Evolutionary conservation across 2,888 invertebrate genomes (phyloP), one percentile per base, ranked within the genome.

Genomic region (Himalopsyche anomala): DNA sequence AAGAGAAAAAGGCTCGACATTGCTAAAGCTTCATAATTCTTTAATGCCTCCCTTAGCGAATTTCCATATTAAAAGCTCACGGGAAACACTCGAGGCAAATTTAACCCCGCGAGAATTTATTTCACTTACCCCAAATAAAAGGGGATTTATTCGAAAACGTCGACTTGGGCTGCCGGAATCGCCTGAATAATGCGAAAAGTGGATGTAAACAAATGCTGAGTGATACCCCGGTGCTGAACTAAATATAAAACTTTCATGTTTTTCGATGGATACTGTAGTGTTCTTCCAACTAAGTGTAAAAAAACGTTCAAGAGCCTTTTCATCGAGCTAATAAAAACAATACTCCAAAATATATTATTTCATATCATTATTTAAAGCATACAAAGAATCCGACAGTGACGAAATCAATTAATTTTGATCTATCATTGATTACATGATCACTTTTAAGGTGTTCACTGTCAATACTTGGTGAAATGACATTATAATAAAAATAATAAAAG

Each of bases 11-110:
- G 28, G 19, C 19, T 42, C 42, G 40, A 83, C 80, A 84, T 84
- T 15, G 62, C 80, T 84, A 84, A 84, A 55, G 79, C 84, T 84
- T 55, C 80, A 80, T 84, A 84, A 84, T 84, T 84, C 84, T 80
- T 79, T 84, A 84, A 84, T 74, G 62, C 84, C 80, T 55, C 80
- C 80, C 84, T 84, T 80, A 84, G 80, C 84, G 84, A 84, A 84
- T 84, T 80, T 84, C 84, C 84, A 84, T 84, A 84, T 84, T 84
- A 84, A 84, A 80, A 84, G 84, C 84, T 84, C 56, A 84, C 84
- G 84, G 79, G 80, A 84, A 84, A 84, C 84, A 84, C 84, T 84
- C 84, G 79, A 80, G 84, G 84, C 54, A 42, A 84, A 84, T 84
- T 84, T 62, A 80, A 54, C 84, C 84, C 84, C 55, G 84, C 80